A percentile compares a stretch with the other conserved stretches of the same genome.
Conservation (phyloP, 2,888 invertebrate genomes). For the Carcina quercana region DNA sequence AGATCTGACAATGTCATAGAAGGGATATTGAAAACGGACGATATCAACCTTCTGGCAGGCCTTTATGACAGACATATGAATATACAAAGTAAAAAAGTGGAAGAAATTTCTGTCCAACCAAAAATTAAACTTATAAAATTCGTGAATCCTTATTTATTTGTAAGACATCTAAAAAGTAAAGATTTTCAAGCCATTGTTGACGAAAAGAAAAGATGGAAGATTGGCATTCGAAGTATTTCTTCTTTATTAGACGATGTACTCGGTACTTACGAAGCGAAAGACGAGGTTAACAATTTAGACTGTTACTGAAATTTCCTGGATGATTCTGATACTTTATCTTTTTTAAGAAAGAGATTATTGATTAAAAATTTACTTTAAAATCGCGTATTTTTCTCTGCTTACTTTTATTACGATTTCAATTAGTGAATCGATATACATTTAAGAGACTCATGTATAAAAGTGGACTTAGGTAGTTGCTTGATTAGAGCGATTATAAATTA, state of each 20-base stretch:
- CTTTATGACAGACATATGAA: slow-evolving; percentile 74
- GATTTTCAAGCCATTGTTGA: slow-evolving; percentile 77
- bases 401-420: no score
- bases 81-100: slow-evolving; percentile 36
- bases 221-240: slow-evolving; percentile 78
- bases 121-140: slow-evolving; percentile 39
- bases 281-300: slow-evolving; percentile 78
- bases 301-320: slow-evolving; percentile 75
- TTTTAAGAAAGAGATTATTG: no score
- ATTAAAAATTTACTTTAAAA: no score
- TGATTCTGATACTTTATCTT: no score
- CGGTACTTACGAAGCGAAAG: slow-evolving; percentile 66
- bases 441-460: no score
- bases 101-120: slow-evolving; percentile 25
- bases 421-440: no score
- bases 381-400: no score
- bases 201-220: slow-evolving; percentile 79
- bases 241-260: slow-evolving; percentile 85
- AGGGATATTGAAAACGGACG: slow-evolving; percentile 76
- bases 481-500: no score
- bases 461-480: no score
- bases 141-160: slow-evolving; percentile 74
- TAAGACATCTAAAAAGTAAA: slow-evolving; percentile 68
- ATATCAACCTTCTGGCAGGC: slow-evolving; percentile 75
- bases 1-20: slow-evolving; percentile 76